These are phyloP conservation scores for Eupleurogrammus muticus DNA, from an alignment of 2,797 vertebrate genomes.

Conservation along the genomic window DNA sequence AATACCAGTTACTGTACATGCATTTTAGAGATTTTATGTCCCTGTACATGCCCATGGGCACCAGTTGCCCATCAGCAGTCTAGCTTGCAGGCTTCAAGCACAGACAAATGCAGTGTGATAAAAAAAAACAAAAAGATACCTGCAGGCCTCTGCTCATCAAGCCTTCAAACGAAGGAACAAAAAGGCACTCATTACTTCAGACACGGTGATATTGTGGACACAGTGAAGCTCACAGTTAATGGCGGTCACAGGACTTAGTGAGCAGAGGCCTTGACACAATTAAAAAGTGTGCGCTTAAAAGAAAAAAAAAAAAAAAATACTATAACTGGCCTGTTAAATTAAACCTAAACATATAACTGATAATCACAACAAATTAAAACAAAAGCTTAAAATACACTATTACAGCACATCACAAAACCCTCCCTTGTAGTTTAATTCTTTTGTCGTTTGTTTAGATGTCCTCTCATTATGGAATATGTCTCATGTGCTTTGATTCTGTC, in stretches of 20 bases:
- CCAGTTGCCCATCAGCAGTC: conserved; percentile 11
- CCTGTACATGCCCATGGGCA: neutral
- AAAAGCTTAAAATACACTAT: conserved; percentile 22
- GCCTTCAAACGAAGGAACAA: conserved; percentile 17
- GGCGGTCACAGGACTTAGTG: neutral
- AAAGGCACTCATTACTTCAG: conserved; percentile 40
- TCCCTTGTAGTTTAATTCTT: neutral
- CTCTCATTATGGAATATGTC: neutral
- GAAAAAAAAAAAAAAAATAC: conserved; percentile 28
- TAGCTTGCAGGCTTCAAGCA: conserved; percentile 26
- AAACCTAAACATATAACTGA: conserved; percentile 11
- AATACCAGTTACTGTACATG: neutral
- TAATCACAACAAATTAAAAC: conserved; percentile 21
- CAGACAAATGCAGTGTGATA: neutral
- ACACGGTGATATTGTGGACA: conserved; percentile 2
- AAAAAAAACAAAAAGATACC: too few species aligned
- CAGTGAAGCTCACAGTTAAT: conserved; percentile 16
- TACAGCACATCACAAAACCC: conserved; percentile 24
- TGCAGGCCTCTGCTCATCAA: conserved; percentile 7
- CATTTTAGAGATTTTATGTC: neutral
- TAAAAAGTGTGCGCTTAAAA: conserved; percentile 27
- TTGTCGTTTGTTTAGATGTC: conserved; percentile 5
- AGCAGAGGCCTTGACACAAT: conserved; percentile 24
- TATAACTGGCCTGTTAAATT: conserved; percentile 48
- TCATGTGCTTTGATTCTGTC: conserved; percentile 14